Percentiles rank a stretch among this genome's conserved stretches.
These are phyloP conservation scores for Cladorhizidae sp. DNA, from an alignment of 37 sponge, comb jelly and placozoan genomes.

Conservation along the genomic window DNA sequence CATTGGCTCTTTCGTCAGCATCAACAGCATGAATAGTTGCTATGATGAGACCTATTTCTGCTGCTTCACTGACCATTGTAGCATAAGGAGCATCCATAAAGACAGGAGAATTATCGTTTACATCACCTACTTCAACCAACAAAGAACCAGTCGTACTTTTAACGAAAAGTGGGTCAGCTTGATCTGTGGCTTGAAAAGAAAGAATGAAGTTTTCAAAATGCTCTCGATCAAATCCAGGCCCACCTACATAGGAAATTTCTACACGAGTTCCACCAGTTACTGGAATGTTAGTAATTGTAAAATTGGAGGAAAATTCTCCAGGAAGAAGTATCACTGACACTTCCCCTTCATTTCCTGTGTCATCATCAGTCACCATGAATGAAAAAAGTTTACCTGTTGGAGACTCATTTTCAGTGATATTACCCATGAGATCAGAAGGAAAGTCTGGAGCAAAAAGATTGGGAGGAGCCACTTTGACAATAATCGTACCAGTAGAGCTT, in stretches of 20 bases:
- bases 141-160: constrained; percentile 17
- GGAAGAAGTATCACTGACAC: constrained; percentile 26
- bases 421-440: neutral
- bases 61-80: constrained; percentile 37
- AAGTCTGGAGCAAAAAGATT: constrained; percentile 59
- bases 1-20: constrained; percentile 42
- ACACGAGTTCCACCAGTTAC: no score
- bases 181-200: constrained; percentile 50
- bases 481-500: constrained; percentile 30
- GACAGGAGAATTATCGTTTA: constrained; percentile 55
- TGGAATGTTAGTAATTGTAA: neutral
- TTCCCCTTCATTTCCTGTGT: constrained; percentile 57
- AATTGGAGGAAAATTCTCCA: constrained; percentile 26
- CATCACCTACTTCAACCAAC: constrained; percentile 25
- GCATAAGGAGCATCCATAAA: constrained; percentile 50
- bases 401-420: constrained; percentile 44
- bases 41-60: constrained; percentile 17
- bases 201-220: constrained; percentile 35
- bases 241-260: neutral
- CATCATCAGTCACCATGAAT: constrained; percentile 55
- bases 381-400: constrained; percentile 6
- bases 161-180: constrained; percentile 16
- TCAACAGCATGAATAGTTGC: constrained; percentile 34
- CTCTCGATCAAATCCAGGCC: constrained; percentile 60
- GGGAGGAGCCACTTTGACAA: constrained; percentile 44